Conservation (phyloP, 2,113 vertebrate genomes). For the Centropus bengalensis region DNA sequence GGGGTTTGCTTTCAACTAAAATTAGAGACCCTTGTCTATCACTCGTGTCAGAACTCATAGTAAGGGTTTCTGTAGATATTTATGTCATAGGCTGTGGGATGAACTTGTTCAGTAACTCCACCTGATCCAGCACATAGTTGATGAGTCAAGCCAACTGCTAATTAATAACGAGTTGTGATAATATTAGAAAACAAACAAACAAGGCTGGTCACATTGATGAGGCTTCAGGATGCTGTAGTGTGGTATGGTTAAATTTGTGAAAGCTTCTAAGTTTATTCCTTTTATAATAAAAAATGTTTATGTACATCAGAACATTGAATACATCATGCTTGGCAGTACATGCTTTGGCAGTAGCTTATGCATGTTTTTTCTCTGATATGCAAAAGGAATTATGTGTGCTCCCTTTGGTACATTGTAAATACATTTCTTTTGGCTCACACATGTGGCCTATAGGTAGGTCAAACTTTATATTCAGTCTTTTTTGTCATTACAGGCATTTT, state of each 20-base stretch:
- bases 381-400: not conserved
- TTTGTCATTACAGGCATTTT: not conserved
- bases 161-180: not conserved
- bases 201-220: not conserved
- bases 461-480: not conserved
- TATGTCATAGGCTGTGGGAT: not conserved
- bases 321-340: not conserved
- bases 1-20: not conserved
- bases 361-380: not conserved
- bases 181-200: not conserved
- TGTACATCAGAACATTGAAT: fast-evolving
- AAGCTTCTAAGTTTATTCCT: not conserved
- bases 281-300: not conserved
- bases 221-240: not conserved
- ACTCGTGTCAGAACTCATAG: no score
- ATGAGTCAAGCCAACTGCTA: not conserved
- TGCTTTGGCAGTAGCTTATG: not conserved
- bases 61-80: not conserved
- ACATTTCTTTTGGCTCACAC: not conserved
- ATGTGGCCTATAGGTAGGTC: not conserved
- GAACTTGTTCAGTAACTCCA: fast-evolving
- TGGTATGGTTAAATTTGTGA: not conserved
- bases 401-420: not conserved
- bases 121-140: not conserved
- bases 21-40: not conserved